These are phyloP conservation scores for Galemys pyrenaicus DNA, from an alignment of 2,113 vertebrate genomes.

Conservation along the genomic window DNA sequence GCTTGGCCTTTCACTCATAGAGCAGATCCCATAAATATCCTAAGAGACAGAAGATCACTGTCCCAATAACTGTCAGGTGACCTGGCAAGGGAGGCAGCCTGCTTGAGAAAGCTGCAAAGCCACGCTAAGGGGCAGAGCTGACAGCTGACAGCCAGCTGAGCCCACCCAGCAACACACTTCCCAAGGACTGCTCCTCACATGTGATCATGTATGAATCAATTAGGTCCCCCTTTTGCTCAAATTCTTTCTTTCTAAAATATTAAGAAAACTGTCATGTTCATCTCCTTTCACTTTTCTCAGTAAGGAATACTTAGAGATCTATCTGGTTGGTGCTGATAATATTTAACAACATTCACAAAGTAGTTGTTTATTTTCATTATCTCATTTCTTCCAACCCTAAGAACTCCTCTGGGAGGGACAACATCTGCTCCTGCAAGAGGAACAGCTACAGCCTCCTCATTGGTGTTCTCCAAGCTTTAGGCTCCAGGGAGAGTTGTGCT, in stretches of 20 bases:
- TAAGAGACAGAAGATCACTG: neutral
- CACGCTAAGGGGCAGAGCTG: neutral
- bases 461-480: neutral
- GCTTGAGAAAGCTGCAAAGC: neutral
- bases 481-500: neutral
- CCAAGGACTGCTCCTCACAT: neutral
- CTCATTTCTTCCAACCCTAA: constrained; percentile 62
- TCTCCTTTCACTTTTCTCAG: neutral
- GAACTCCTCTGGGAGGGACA: constrained; percentile 43
- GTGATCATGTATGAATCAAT: neutral
- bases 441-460: neutral
- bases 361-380: constrained; percentile 69
- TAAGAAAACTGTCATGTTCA: neutral
- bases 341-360: constrained; percentile 53
- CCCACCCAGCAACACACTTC: neutral
- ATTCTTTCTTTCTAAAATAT: neutral
- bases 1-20: constrained; percentile 36
- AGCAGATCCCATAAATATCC: neutral
- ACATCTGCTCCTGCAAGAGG: constrained; percentile 51
- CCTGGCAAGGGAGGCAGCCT: neutral
- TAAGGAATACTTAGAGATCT: neutral
- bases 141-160: constrained; percentile 14
- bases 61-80: neutral
- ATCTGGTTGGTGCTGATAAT: neutral
- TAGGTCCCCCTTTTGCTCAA: neutral